Conservation (phyloP, 2,113 vertebrate genomes). For the Pica pica region DNA sequence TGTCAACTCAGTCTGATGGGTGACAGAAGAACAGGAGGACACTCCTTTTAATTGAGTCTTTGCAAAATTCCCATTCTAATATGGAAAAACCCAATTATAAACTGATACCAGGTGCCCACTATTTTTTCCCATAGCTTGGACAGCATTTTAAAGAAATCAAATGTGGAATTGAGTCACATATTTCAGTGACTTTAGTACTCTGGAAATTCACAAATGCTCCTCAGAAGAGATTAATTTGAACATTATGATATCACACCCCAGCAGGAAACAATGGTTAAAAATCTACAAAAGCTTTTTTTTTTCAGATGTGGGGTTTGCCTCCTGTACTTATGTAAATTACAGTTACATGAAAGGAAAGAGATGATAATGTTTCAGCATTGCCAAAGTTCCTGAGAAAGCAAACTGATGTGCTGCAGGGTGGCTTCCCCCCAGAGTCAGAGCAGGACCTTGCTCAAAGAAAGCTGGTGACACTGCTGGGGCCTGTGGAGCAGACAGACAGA, state of each 20-base stretch:
- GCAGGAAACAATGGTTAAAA: constrained; percentile 53
- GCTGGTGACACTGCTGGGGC: not conserved
- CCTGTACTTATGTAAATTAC: not conserved
- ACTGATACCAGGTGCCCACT: constrained; percentile 68
- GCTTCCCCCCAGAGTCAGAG: not conserved
- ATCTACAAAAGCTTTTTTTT: not conserved
- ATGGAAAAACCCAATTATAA: constrained; percentile 71
- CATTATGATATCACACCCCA: not conserved
- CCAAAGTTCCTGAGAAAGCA: not conserved
- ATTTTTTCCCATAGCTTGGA: constrained; percentile 59
- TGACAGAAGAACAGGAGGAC: not conserved
- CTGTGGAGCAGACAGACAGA: not conserved
- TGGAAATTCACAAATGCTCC: constrained; percentile 49
- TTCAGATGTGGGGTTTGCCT: constrained; percentile 11
- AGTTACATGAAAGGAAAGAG: not conserved
- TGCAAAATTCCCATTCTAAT: constrained; percentile 64
- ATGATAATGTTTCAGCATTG: not conserved
- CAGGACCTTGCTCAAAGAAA: not conserved
- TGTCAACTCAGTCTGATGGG: constrained; percentile 1
- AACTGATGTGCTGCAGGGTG: not conserved
- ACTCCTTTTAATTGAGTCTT: constrained; percentile 56
- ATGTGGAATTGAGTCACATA: constrained; percentile 67
- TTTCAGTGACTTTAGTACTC: not conserved
- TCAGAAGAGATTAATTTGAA: constrained; percentile 9
- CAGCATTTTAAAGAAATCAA: constrained; percentile 37